These are phyloP conservation scores for Columba livia DNA, from an alignment of 2,113 vertebrate species.

Conservation along the genomic window DNA sequence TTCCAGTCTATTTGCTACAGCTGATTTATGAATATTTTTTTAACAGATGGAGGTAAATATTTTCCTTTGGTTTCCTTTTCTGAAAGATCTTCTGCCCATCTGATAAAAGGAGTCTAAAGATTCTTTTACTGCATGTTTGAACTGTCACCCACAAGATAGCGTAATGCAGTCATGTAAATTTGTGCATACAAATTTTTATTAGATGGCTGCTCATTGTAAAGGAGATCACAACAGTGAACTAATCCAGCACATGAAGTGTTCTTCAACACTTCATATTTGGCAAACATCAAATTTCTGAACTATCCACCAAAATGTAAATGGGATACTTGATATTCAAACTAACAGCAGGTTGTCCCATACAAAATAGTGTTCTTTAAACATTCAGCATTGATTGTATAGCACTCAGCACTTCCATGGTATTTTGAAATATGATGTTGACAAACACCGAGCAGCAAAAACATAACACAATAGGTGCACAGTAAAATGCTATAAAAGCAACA, in stretches of 20 bases:
- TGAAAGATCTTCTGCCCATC: constrained; percentile 9
- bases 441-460: neutral
- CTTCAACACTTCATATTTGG: constrained; percentile 67
- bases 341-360: constrained; percentile 68
- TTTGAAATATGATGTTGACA: constrained; percentile 52
- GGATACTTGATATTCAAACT: constrained; percentile 69
- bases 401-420: neutral
- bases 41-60: constrained; percentile 27
- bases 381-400: constrained; percentile 19
- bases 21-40: constrained; percentile 19
- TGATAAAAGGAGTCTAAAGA: constrained; percentile 13
- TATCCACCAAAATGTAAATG: constrained; percentile 71
- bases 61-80: neutral
- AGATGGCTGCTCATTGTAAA: constrained; percentile 5
- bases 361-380: constrained; percentile 42
- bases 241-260: constrained; percentile 65
- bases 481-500: neutral
- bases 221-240: constrained; percentile 52
- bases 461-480: neutral
- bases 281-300: constrained; percentile 70
- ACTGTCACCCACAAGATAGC: neutral
- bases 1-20: constrained; percentile 2
- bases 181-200: constrained; percentile 18
- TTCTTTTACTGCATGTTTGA: neutral
- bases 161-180: neutral